Conservation (phyloP, 2,888 invertebrate genomes). For the Leucozona laternaria region DNA sequence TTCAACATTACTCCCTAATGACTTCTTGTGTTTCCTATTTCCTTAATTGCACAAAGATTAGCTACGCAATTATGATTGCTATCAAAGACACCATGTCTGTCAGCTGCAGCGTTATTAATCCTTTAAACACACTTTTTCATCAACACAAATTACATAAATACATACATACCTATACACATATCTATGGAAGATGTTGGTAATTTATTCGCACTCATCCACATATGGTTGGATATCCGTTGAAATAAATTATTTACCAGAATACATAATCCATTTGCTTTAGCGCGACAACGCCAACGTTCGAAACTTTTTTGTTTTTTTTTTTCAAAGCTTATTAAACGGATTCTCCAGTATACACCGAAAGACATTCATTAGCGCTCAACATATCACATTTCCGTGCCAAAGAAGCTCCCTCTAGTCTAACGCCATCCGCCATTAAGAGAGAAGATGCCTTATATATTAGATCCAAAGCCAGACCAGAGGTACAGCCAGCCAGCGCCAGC, state of each 20-base stretch:
- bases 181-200: conserved; percentile 38
- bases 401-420: neutral
- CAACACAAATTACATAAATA: neutral
- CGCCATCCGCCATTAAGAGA: neutral
- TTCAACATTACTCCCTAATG: neutral
- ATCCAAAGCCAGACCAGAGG: neutral
- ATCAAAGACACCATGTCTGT: conserved; percentile 27
- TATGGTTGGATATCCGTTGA: conserved; percentile 30
- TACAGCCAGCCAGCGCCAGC: too few relatives aligned
- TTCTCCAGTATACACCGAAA: conserved; percentile 39
- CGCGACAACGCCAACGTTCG: conserved; percentile 32
- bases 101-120: conserved; percentile 42
- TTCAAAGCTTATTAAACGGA: conserved; percentile 69
- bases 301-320: conserved; percentile 21
- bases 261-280: conserved; percentile 66
- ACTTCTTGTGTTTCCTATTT: conserved; percentile 12
- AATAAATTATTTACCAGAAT: conserved; percentile 68
- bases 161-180: neutral
- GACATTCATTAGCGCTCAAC: conserved; percentile 53
- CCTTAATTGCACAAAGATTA: conserved; percentile 61
- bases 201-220: conserved; percentile 36
- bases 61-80: conserved; percentile 54
- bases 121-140: conserved; percentile 39
- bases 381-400: conserved; percentile 29
- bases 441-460: neutral